phyloP scores from a whole-genome alignment of 1,140 invertebrate genomes.

The Calycopis cecrops region DNA sequence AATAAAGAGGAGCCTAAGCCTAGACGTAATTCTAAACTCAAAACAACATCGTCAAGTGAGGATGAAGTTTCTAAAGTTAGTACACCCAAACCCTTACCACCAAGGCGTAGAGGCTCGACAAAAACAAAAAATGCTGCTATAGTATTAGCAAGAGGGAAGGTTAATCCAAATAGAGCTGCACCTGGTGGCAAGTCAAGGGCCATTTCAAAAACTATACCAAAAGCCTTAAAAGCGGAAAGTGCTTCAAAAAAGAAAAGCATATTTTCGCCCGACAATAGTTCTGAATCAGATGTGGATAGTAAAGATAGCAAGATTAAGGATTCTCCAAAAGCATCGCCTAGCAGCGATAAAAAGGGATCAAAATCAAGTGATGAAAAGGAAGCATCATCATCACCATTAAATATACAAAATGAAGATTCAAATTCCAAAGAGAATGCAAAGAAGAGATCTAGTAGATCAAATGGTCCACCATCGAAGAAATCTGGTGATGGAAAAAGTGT shows the following conservation, averaged over 20 bases:
- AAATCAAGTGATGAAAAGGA: constrained; percentile 61
- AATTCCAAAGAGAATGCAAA: constrained; percentile 65
- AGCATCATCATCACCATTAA: constrained; percentile 33
- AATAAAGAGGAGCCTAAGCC: constrained; percentile 74
- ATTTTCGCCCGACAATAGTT: constrained; percentile 88
- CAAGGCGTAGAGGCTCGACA: constrained; percentile 51
- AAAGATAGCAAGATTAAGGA: constrained; percentile 46
- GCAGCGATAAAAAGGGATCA: constrained; percentile 43
- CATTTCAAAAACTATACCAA: constrained; percentile 53
- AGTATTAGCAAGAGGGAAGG: constrained; percentile 49
- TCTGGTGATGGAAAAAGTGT: constrained; percentile 54
- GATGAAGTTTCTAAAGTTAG: constrained; percentile 52
- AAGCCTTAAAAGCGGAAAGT: constrained; percentile 66
- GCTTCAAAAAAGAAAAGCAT: constrained; percentile 85
- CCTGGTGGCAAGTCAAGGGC: constrained; percentile 53
- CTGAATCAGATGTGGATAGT: constrained; percentile 79
- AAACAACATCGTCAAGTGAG: constrained; percentile 65
- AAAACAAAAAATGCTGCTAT: constrained; percentile 60
- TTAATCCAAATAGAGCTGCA: constrained; percentile 39
- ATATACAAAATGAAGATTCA: constrained; percentile 62
- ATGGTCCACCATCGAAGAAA: constrained; percentile 60
- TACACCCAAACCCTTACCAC: constrained; percentile 48
- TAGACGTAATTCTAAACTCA: constrained; percentile 45
- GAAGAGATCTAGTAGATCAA: constrained; percentile 46
- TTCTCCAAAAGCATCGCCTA: constrained; percentile 52